phyloP scores from a whole-genome alignment of 2,797 vertebrate genomes.

The Eptatretus atami region DNA sequence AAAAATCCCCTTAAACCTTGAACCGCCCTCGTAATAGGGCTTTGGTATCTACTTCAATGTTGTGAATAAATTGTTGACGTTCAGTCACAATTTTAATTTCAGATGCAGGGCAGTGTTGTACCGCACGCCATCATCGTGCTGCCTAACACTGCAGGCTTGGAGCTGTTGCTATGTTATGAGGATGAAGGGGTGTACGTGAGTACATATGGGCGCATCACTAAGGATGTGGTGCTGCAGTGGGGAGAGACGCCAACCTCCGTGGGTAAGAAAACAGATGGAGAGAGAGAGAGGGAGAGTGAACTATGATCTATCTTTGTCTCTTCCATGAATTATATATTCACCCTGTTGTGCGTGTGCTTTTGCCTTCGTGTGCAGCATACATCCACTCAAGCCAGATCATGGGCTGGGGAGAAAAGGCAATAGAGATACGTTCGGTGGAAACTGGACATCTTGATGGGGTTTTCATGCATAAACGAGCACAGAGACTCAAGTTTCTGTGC shows the following conservation, averaged over 20 bases:
- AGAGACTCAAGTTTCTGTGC: slow-evolving; percentile 74
- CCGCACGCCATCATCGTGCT: slow-evolving; percentile 69
- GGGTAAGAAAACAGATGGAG: slow-evolving; percentile 17
- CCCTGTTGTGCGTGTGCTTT: slow-evolving; percentile 7
- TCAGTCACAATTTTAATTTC: slow-evolving; percentile 6
- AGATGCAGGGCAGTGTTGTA: slow-evolving; percentile 43
- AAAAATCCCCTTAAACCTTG: no score
- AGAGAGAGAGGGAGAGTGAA: not conserved
- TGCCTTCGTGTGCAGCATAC: slow-evolving; percentile 22
- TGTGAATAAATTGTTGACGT: no score
- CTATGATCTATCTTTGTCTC: not conserved
- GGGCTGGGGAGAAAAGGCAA: slow-evolving; percentile 71
- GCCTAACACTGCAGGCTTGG: slow-evolving; percentile 46
- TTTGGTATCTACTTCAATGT: no score
- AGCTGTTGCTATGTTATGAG: slow-evolving; percentile 60
- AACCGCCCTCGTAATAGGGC: no score
- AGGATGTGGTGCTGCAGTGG: slow-evolving; percentile 78
- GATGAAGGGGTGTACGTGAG: slow-evolving; percentile 57
- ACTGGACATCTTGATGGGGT: slow-evolving; percentile 47
- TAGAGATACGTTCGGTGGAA: slow-evolving; percentile 44
- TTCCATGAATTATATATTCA: no score
- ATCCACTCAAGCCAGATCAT: slow-evolving; percentile 69
- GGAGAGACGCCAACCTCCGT: slow-evolving; percentile 97
- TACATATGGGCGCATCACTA: slow-evolving; percentile 58
- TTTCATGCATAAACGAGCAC: slow-evolving; percentile 70